These are phyloP conservation scores for Tetrapedia diversipes DNA, from an alignment of 2,888 invertebrate species.

Conservation along the genomic window DNA sequence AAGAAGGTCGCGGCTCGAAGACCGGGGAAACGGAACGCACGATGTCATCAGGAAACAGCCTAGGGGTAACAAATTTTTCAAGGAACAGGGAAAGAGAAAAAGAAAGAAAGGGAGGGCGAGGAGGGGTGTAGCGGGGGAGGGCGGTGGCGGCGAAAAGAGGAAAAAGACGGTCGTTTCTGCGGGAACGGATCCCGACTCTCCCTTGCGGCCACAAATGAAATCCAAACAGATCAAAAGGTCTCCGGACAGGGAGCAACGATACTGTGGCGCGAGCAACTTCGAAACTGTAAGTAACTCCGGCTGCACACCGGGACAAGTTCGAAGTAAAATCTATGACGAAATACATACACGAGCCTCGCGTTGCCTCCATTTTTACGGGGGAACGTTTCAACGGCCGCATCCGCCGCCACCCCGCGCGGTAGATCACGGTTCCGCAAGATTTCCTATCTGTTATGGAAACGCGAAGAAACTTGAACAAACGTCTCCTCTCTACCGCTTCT, in stretches of 20 bases:
- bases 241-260: slow-evolving; percentile 28
- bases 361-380: slow-evolving; percentile 23
- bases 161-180: slow-evolving; percentile 9
- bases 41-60: slow-evolving; percentile 48
- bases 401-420: slow-evolving; percentile 14
- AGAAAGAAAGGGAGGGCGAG: rapidly evolving
- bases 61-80: slow-evolving; percentile 43
- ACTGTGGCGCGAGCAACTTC: slow-evolving; percentile 22
- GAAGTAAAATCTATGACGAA: slow-evolving; percentile 34
- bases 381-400: slow-evolving; percentile 16
- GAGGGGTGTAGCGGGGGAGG: no score
- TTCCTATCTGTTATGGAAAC: slow-evolving; percentile 7
- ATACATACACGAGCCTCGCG: background rate
- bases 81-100: background rate
- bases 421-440: slow-evolving; percentile 23
- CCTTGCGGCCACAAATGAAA: slow-evolving; percentile 50
- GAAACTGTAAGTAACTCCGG: slow-evolving; percentile 18
- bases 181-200: slow-evolving; percentile 4
- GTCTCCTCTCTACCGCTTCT: background rate
- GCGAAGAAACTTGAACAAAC: slow-evolving; percentile 9
- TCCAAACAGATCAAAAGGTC: slow-evolving; percentile 56
- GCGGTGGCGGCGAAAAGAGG: no score
- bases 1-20: slow-evolving; percentile 39
- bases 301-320: slow-evolving; percentile 13
- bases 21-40: slow-evolving; percentile 49